Evolutionary conservation across 1,140 invertebrate genomes (phyloP).

Genomic region (Metaphire vulgaris): DNA sequence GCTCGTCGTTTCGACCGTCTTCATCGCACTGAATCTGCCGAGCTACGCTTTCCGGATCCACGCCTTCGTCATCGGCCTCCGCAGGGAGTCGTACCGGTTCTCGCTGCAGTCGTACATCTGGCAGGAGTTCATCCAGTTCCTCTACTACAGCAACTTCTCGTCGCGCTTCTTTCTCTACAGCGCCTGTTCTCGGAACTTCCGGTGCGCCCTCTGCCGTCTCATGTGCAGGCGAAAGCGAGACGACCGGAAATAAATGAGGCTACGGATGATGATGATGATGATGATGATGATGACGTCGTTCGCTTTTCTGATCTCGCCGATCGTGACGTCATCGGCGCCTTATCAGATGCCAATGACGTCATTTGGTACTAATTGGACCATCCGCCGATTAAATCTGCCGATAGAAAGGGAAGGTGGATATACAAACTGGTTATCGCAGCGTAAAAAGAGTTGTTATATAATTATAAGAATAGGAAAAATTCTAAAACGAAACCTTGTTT

Average conservation of each 20-base stretch:
- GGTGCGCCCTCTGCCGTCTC: constrained; percentile 53
- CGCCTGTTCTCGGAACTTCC: constrained; percentile 70
- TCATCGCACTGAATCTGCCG: constrained; percentile 68
- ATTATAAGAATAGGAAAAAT: too few species aligned
- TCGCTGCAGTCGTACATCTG: constrained; percentile 39
- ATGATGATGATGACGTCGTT: too few species aligned
- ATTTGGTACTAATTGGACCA: too few species aligned
- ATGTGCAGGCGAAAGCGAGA: not conserved
- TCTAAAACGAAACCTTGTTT: too few species aligned
- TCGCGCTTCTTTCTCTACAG: constrained; percentile 79
- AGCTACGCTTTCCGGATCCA: constrained; percentile 39
- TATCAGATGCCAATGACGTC: too few species aligned
- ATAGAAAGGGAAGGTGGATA: too few species aligned
- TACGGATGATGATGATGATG: too few species aligned
- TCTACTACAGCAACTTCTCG: constrained; percentile 72
- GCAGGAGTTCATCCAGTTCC: constrained; percentile 56
- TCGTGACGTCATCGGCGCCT: too few species aligned
- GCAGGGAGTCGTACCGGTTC: constrained; percentile 21
- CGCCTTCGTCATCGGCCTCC: constrained; percentile 34
- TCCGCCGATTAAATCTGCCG: too few species aligned
- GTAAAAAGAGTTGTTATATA: too few species aligned
- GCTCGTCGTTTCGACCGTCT: constrained; percentile 69
- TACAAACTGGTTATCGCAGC: too few species aligned
- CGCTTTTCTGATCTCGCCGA: too few species aligned
- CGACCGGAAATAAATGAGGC: not conserved